Base-by-base conservation (phyloP, 2,888 invertebrate genomes). In the Diaprepes abbreviatus region DNA sequence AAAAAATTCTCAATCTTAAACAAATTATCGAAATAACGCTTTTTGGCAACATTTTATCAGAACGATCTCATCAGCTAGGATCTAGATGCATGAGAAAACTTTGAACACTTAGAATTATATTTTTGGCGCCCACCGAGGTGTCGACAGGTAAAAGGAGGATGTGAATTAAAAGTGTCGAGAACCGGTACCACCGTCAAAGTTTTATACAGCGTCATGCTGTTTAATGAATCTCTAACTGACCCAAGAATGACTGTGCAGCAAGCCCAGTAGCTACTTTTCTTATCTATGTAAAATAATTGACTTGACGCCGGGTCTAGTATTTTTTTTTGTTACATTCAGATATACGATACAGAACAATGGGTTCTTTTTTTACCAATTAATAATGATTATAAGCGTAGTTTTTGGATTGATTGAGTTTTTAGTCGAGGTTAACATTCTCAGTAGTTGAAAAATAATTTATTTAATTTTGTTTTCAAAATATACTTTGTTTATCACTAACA, bases 231-330 rank as follows among this genome's bases (percentile, higher is more conserved):
- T 79, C 79, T 78, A 80, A 79, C 79, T 74, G 78, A 76, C 70
- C 79, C 73, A 76, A 76, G 65, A 74, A 80, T 82, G 82, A 83
- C 82, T 76, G 69, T 76, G 81, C 81, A 81, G 76, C 78, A 82
- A 83, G 82, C 83, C 83, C 83, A 79, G 83, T 83, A 83, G 83
- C 83, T 82, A 83, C 82, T 82, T 81, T 79, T 79, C 81, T 64
- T 68, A 48, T 66, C 62, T 66, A 48, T 65, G 57, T 59, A 55
- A 68, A 68, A 68, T 72, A 70, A 72, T 70, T 66, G 72, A 69
- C 63, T 60, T 60, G 67, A 67, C 67, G 67, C 70, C 66, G 58
- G 17, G 36, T 59, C 67, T 60, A 62, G 59, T 59, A 43, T 43
- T 48, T 59, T 59, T 58, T 64, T 52, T 57, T 58, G 58, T 14